Evolutionary conservation across 2,113 vertebrate genomes (phyloP), one percentile per base, ranked within the genome.

Genomic region (Phodopus roborovskii): DNA sequence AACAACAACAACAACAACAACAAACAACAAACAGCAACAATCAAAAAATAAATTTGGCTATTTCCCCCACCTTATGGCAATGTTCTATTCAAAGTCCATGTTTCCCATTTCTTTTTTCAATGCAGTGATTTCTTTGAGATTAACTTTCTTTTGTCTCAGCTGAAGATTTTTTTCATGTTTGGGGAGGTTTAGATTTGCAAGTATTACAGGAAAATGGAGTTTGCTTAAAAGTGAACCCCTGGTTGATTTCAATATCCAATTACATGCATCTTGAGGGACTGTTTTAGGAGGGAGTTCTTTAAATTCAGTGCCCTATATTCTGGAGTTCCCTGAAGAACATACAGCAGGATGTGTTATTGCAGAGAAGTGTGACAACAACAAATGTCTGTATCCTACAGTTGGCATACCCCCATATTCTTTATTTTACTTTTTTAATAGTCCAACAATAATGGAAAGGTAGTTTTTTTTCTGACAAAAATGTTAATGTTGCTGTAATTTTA

Each of bases 21-120:
- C n/a, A n/a, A n/a, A n/a, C 5, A 60, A 60, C 3, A 20, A 71
- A 70, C 4, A n/a, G 9, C 19, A 71, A n/a, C 70, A n/a, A 33
- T 12, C 12, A 71, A 9, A 15, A n/a, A 71, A 71, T 6, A n/a
- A 95, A 64, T 42, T 79, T 92, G 86, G 7, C 7, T 53, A 60
- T 56, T 85, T 90, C 56, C 50, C 56, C 24, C 24, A 62, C n/a
- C 68, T 91, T 82, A 74, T 78, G 16, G 56, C 60, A 83, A 39
- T 71, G 68, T 33, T 22, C 17, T 50, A 93, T 90, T 94, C 88
- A 93, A 95, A 91, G 24, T 92, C 75, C 79, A 36, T 74, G 2
- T 93, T 95, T 95, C 64, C 94, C 84, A 77, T 96, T 91, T 95
- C 24, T 86, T 12, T 91, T 95, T 62, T 64, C 22, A 92, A 1